These are phyloP conservation scores for Drosophila anomalata DNA, from an alignment of 2,888 invertebrate genomes.

Conservation along the genomic window DNA sequence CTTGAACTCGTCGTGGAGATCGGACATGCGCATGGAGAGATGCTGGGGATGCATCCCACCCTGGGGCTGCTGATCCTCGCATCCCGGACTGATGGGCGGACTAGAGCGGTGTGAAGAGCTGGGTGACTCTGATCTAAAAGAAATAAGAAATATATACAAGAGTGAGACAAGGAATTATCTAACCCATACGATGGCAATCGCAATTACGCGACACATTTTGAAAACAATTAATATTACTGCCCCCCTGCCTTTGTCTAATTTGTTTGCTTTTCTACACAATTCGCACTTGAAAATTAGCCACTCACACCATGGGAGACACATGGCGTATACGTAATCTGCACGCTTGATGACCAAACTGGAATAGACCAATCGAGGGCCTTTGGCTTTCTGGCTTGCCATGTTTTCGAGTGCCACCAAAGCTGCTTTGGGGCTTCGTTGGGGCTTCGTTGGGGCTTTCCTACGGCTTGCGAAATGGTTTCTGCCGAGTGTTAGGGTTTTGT, in stretches of 20 bases:
- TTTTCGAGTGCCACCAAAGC: constrained; percentile 68
- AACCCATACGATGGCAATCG: constrained; percentile 45
- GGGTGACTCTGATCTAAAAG: constrained; percentile 83
- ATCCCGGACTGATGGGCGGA: constrained; percentile 94
- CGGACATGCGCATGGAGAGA: constrained; percentile 85
- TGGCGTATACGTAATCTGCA: constrained; percentile 68
- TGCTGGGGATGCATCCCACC: constrained; percentile 69
- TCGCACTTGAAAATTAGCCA: constrained; percentile 44
- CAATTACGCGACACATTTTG: constrained; percentile 57
- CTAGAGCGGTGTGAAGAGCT: constrained; percentile 89
- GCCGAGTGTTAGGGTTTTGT: constrained; percentile 23
- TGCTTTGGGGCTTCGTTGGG: constrained; percentile 62
- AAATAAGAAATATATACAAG: neutral
- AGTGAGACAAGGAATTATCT: constrained; percentile 57
- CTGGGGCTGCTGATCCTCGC: constrained; percentile 87
- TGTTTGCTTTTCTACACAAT: constrained; percentile 62
- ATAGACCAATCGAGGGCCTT: constrained; percentile 51
- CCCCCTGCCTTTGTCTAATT: constrained; percentile 54
- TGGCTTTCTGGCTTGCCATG: constrained; percentile 53
- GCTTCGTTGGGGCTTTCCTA: constrained; percentile 43
- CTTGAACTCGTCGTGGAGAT: constrained; percentile 83
- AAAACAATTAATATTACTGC: constrained; percentile 63
- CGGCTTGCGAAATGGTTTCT: constrained; percentile 30
- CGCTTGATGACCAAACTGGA: constrained; percentile 45
- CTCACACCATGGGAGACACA: constrained; percentile 30